Conservation (phyloP, 1,140 invertebrate species). For the Cyclargus thomasi region DNA sequence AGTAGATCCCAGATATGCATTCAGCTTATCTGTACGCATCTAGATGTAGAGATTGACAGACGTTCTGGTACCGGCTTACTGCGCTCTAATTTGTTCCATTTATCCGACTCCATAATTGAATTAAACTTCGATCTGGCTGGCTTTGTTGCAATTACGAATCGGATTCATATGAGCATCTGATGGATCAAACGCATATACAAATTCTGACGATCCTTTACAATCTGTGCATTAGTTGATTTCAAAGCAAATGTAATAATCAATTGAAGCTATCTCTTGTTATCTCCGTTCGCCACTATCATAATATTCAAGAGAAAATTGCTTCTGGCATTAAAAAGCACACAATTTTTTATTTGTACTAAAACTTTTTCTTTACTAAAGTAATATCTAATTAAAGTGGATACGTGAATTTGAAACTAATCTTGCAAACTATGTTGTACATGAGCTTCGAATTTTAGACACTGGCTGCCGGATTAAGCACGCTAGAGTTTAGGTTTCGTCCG, state of each 20-base stretch:
- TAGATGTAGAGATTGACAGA: constrained; percentile 37
- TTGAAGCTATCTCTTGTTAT: neutral
- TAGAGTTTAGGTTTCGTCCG: constrained; percentile 35
- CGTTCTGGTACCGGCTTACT: constrained; percentile 34
- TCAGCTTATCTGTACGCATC: constrained; percentile 22
- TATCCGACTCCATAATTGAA: constrained; percentile 35
- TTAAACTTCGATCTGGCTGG: constrained; percentile 23
- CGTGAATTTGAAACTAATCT: constrained; percentile 29
- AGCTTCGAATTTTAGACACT: constrained; percentile 37
- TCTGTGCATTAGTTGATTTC: neutral
- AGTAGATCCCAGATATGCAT: constrained; percentile 16
- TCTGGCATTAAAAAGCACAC: too few relatives aligned
- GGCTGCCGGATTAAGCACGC: constrained; percentile 34
- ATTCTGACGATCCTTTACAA: neutral
- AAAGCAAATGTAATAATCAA: neutral
- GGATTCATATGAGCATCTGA: constrained; percentile 18
- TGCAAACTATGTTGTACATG: constrained; percentile 37
- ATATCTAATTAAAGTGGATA: neutral
- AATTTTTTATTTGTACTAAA: too few relatives aligned
- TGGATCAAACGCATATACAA: constrained; percentile 4
- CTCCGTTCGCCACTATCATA: too few relatives aligned
- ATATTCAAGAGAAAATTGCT: too few relatives aligned
- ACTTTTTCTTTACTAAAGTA: too few relatives aligned
- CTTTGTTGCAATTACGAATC: constrained; percentile 19
- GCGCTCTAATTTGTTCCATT: constrained; percentile 42